Percentiles rank a stretch among this genome's conserved stretches.
phyloP scores from a whole-genome alignment of 2,888 invertebrate species.

The Drosophila limbata region DNA sequence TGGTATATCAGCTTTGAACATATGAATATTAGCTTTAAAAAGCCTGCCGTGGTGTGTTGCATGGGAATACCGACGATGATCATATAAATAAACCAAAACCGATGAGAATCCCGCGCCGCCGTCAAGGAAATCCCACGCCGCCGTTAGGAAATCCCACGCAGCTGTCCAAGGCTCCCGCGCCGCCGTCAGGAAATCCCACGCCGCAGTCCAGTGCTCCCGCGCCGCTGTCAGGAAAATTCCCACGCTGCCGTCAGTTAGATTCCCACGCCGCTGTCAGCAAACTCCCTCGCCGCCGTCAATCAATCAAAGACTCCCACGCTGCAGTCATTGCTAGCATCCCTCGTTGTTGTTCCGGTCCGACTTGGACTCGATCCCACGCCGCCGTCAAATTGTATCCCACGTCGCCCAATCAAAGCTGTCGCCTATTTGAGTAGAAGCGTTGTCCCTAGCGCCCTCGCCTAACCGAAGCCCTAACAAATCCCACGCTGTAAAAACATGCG shows the following conservation, averaged over 20 bases:
- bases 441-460: conserved; percentile 68
- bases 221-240: conserved; percentile 51
- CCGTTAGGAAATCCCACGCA: conserved; percentile 43
- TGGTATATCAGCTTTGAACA: conserved; percentile 76
- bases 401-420: conserved; percentile 29
- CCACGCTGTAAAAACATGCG: conserved; percentile 53
- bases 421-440: conserved; percentile 21
- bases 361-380: conserved; percentile 23
- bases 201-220: conserved; percentile 47
- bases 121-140: too few relatives aligned
- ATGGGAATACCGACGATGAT: conserved; percentile 69
- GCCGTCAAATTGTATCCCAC: conserved; percentile 42
- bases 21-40: conserved; percentile 22
- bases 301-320: conserved; percentile 27
- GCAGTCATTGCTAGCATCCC: conserved; percentile 32
- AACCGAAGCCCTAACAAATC: conserved; percentile 72
- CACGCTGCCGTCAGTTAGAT: conserved; percentile 41
- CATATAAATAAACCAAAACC: conserved; percentile 34
- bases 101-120: conserved; percentile 41
- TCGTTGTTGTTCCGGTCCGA: conserved; percentile 12
- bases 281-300: conserved; percentile 36
- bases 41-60: conserved; percentile 3
- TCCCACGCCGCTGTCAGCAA: conserved; percentile 65
- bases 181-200: conserved; percentile 36
- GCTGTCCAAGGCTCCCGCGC: conserved; percentile 42